Conservation (phyloP, 2,888 invertebrate genomes). For the Aricia artaxerxes region DNA sequence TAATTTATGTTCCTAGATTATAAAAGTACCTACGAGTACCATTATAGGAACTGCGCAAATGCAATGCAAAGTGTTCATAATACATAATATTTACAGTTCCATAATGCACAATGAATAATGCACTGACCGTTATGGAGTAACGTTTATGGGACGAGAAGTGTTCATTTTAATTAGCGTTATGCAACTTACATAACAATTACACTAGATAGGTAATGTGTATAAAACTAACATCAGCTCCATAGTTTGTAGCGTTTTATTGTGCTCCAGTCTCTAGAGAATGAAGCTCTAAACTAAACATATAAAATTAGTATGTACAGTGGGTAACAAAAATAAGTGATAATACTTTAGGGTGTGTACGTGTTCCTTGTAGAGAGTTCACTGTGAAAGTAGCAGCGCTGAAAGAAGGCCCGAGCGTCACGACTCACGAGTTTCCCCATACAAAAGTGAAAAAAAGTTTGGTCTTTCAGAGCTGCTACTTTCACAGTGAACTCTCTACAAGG, state of each 20-base stretch:
- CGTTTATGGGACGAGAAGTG: conserved; percentile 21
- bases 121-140: conserved; percentile 27
- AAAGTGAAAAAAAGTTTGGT: too few relatives aligned
- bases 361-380: too few relatives aligned
- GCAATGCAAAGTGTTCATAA: not conserved
- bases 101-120: conserved; percentile 28
- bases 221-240: not conserved
- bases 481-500: too few relatives aligned
- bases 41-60: not conserved
- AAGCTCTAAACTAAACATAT: not conserved
- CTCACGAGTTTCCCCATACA: too few relatives aligned
- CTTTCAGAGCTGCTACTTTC: too few relatives aligned
- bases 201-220: not conserved
- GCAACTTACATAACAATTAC: conserved; percentile 9
- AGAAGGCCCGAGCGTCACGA: too few relatives aligned
- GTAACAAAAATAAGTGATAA: too few relatives aligned
- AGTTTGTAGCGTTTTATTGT: not conserved
- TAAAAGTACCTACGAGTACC: not conserved
- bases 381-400: too few relatives aligned
- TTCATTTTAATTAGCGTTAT: conserved; percentile 29
- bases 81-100: not conserved
- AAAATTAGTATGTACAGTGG: too few relatives aligned
- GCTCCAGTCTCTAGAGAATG: not conserved
- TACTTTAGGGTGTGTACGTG: too few relatives aligned
- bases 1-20: not conserved